Base-by-base conservation (phyloP, 1,140 invertebrate genomes). In the Lasioglossum albipes region DNA sequence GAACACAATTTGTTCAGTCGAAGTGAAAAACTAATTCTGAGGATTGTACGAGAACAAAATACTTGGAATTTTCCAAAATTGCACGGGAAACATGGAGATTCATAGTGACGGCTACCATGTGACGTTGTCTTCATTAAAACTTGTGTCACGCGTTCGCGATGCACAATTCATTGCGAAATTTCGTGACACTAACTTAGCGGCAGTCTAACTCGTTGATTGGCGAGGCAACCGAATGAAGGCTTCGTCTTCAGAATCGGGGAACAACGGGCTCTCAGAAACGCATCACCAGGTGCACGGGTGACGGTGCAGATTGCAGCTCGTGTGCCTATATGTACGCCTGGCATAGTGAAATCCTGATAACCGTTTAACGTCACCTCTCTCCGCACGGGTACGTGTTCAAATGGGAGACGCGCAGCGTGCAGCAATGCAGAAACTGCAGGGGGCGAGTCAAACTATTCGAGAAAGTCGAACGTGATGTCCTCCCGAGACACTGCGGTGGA, bases 331-430 rank as follows among this genome's bases (percentile, higher is more conserved):
- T 27, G 59, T 41, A 62, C 64, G 6, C 16, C 9, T 42, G 68
- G 18, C 10, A 52, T 45, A 27, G 68, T 27, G 57, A 78, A 52
- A 72, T 72, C 59, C 45, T 78, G 75, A 78, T 78, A 72, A 69
- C 68, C 57, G 68, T 78, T 68, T 78, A 71, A 64, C 75, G 62
- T 68, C 59, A 45, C 57, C 49, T 52, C 27, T 54, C 41, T 70
- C 27, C 27, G 45, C 42, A 41, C 68, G 13, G 41, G 57, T 61
- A 62, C 59, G 68, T 62, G 27, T 20, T 52, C 42, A 7, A 41
- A 52, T 22, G 66, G 42, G 12, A 61, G 7, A 45, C 75, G 20
- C 66, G 75, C 27, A 20, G 65, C 52, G n/a, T 27, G 16, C 16
- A 31, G 41, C 31, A 10, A 59, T 42, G 41, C 18, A 61, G 54